Conservation (phyloP, 2,888 invertebrate species). For the Beris morrisii region DNA sequence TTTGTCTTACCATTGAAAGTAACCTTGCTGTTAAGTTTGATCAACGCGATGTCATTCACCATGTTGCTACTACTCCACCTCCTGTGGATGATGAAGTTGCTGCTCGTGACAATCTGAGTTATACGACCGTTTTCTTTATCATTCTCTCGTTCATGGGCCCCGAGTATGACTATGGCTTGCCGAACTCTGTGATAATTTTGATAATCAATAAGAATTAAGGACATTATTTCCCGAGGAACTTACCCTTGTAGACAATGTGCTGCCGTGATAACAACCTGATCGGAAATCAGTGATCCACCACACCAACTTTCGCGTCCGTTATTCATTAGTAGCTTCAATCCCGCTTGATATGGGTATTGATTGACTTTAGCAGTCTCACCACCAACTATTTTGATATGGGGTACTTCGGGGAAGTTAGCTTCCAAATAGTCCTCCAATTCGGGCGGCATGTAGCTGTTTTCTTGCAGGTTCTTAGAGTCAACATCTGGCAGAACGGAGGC, state of each 20-base stretch:
- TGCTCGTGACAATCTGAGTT: neutral
- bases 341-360: constrained; percentile 15
- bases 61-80: neutral
- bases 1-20: constrained; percentile 8
- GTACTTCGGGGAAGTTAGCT: neutral
- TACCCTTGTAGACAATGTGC: constrained; percentile 57
- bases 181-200: constrained; percentile 37
- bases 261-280: constrained; percentile 60
- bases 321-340: neutral
- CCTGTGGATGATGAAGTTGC: constrained; percentile 13
- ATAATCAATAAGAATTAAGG: neutral
- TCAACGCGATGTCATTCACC: constrained; percentile 13
- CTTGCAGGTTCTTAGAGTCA: neutral
- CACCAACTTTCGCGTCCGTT: constrained; percentile 46
- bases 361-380: neutral
- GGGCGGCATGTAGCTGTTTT: constrained; percentile 5
- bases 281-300: constrained; percentile 61
- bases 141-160: constrained; percentile 38
- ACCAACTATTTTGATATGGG: neutral
- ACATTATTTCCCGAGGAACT: neutral
- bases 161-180: constrained; percentile 42
- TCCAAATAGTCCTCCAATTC: neutral
- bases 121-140: constrained; percentile 5
- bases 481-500: too few relatives aligned
- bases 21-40: neutral